Evolutionary conservation across 2,888 invertebrate species (phyloP).

Genomic region (Nemurella pictetii): DNA sequence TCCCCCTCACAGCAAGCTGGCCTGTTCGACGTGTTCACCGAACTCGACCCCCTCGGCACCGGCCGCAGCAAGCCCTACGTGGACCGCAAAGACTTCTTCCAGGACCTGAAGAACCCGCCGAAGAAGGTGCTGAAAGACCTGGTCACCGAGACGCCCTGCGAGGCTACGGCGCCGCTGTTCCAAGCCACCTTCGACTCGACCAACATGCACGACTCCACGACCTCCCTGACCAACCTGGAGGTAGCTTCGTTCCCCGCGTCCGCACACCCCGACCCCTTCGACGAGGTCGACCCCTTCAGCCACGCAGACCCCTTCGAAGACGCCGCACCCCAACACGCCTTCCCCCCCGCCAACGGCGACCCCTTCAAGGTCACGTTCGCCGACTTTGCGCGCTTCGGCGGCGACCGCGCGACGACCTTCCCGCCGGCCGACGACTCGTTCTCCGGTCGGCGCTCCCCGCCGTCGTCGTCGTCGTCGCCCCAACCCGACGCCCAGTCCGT

Average conservation of each 20-base stretch:
- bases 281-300: slow-evolving; percentile 73
- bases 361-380: slow-evolving; percentile 62
- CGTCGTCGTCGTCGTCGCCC: neutral
- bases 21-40: slow-evolving; percentile 84
- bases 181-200: slow-evolving; percentile 47
- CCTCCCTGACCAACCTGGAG: slow-evolving; percentile 27
- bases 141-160: slow-evolving; percentile 51
- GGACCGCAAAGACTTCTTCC: slow-evolving; percentile 95
- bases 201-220: neutral
- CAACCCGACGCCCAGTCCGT: neutral
- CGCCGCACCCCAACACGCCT: slow-evolving; percentile 48
- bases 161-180: slow-evolving; percentile 47
- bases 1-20: slow-evolving; percentile 29
- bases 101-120: slow-evolving; percentile 92
- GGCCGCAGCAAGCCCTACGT: slow-evolving; percentile 90
- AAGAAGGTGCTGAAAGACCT: slow-evolving; percentile 90
- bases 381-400: slow-evolving; percentile 47
- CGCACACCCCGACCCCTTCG: slow-evolving; percentile 60
- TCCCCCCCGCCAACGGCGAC: slow-evolving; percentile 53
- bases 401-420: slow-evolving; percentile 33
- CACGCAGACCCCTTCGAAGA: slow-evolving; percentile 69
- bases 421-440: neutral
- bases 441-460: neutral
- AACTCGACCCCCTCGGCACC: slow-evolving; percentile 90
- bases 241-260: slow-evolving; percentile 2